Percentiles rank a stretch among this genome's conserved stretches.
Conservation (phyloP, 2,113 vertebrate species). For the Collichthys lucidus region DNA sequence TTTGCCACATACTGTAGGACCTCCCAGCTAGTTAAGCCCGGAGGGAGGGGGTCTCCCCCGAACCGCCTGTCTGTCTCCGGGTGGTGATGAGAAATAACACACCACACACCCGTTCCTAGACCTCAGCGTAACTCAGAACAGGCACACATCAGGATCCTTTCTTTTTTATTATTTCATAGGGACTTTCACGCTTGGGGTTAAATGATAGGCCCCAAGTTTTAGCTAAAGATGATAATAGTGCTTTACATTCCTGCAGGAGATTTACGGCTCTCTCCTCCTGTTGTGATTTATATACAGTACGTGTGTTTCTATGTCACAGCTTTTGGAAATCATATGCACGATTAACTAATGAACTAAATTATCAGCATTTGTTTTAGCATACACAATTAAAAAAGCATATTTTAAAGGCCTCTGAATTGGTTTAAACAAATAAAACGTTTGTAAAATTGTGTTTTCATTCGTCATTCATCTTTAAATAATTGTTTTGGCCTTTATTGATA, state of each 20-base stretch:
- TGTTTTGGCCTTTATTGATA: too few relatives aligned
- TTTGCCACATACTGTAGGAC: constrained; percentile 64
- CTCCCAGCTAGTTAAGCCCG: constrained; percentile 75
- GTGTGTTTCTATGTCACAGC: constrained; percentile 18
- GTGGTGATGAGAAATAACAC: constrained; percentile 70
- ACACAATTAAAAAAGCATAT: background rate
- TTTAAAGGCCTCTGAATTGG: background rate
- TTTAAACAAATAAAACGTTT: too few relatives aligned
- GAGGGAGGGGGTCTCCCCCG: constrained; percentile 68
- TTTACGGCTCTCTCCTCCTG: constrained; percentile 30
- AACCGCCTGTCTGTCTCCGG: constrained; percentile 62
- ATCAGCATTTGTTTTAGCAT: too few relatives aligned
- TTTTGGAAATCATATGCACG: background rate
- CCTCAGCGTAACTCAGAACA: constrained; percentile 62
- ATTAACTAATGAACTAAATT: background rate
- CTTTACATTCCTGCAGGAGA: constrained; percentile 23
- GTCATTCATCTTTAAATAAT: too few relatives aligned
- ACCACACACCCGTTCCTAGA: constrained; percentile 55
- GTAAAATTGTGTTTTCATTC: too few relatives aligned
- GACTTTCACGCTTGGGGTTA: constrained; percentile 56
- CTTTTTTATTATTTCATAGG: constrained; percentile 53
- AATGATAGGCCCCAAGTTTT: constrained; percentile 50
- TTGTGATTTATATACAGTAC: constrained; percentile 17
- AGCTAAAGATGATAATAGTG: constrained; percentile 36
- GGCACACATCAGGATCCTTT: constrained; percentile 32